Evolutionary conservation across 2,797 vertebrate genomes (phyloP), one percentile per base, ranked within the genome.

Genomic region (Anguilla obscura): DNA sequence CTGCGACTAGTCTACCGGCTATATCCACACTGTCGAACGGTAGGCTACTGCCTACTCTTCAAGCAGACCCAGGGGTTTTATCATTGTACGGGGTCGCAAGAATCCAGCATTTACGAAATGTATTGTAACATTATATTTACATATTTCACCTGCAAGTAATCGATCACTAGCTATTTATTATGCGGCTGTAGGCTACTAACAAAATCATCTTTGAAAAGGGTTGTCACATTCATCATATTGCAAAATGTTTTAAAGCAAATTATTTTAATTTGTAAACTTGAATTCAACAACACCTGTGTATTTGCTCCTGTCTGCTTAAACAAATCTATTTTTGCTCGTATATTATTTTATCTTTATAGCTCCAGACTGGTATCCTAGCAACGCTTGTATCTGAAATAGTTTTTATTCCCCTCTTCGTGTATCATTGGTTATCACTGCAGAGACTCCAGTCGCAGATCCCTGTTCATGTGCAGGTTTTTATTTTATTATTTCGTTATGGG

Each of bases 361-460:
- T 30, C 27, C 14, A 0, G 27, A 58, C 16, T 40, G 50, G 86
- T 87, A 87, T 87, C 71, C 86, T 80, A 87, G 86, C 86, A 87
- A 87, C 86, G 52, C 0, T 69, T n/a, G 63, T 71, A 60, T 69
- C 85, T 71, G 63, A 86, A 85, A 86, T 18, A 12, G 50, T 85
- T 84, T 69, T 79, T 82, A 82, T 82, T 48, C 45, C 74, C 45
- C 79, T 50, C 8, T 82, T 56, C 84, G 33, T 58, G 84, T 52
- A 54, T 30, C 45, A 84, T 33, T 27, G 27, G 84, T 8, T 85
- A 82, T 56, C 52, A 36, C 52, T 58, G 83, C 52, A 85, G 50
- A 85, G 30, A 50, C 18, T n/a, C 9, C 79, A 71, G 27, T 30
- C n/a, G 3, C 12, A 76, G 74, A 76, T 40, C 74, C 5, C 80